Evolutionary conservation across 1,140 invertebrate species (phyloP).

Genomic region (Agrypnia vestita): DNA sequence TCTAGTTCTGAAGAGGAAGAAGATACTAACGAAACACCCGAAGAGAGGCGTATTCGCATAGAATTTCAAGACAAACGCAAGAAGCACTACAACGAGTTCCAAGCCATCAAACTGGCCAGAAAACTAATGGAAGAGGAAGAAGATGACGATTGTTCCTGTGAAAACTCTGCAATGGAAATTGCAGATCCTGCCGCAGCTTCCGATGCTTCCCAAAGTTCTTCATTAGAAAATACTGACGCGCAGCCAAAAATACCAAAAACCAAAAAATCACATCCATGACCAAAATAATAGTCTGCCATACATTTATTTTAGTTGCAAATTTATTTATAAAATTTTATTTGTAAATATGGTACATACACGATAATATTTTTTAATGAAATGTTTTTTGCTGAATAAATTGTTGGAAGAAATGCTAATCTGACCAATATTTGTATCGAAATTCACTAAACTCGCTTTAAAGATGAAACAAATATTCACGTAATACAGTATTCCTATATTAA

Average conservation of each 20-base stretch:
- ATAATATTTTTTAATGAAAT: slow-evolving; percentile 20
- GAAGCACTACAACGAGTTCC: slow-evolving; percentile 97
- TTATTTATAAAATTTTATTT: slow-evolving; percentile 50
- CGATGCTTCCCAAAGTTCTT: slow-evolving; percentile 22
- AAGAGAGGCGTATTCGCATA: slow-evolving; percentile 79
- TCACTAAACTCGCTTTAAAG: too few species aligned
- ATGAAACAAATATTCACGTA: too few species aligned
- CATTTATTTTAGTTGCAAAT: slow-evolving; percentile 47
- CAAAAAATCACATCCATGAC: slow-evolving; percentile 50
- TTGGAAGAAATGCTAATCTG: slow-evolving; percentile 4
- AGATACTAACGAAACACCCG: slow-evolving; percentile 76
- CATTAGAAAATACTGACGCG: neutral
- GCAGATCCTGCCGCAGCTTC: slow-evolving; percentile 4
- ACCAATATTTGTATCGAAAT: too few species aligned
- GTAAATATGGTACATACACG: slow-evolving; percentile 41
- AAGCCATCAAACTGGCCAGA: slow-evolving; percentile 91
- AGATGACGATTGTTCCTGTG: slow-evolving; percentile 81
- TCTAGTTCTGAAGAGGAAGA: slow-evolving; percentile 72
- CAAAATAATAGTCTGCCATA: slow-evolving; percentile 39
- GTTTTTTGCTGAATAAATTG: slow-evolving; percentile 36
- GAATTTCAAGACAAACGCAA: slow-evolving; percentile 94
- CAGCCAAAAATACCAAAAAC: neutral
- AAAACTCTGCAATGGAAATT: slow-evolving; percentile 39
- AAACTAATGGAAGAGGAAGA: slow-evolving; percentile 93
- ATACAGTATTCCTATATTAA: too few species aligned